Evolutionary conservation across 2,113 vertebrate genomes (phyloP).

Genomic region (Upupa epops): DNA sequence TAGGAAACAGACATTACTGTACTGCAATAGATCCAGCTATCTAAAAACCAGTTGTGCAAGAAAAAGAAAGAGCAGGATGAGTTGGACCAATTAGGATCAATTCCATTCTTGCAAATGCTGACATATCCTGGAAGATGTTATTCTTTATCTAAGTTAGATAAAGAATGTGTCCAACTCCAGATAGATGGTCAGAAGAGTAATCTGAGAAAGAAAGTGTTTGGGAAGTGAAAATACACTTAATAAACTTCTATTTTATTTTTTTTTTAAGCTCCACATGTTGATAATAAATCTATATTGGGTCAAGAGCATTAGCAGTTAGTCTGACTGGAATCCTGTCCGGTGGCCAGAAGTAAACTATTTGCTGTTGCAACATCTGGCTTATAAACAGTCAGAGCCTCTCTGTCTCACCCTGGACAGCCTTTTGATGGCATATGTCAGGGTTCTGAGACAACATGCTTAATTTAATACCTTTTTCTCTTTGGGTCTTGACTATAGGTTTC

Average conservation of each 20-base stretch:
- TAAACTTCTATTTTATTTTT: neutral
- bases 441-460: neutral
- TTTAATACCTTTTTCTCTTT: neutral
- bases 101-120: neutral
- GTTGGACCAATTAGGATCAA: neutral
- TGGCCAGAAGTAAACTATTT: neutral
- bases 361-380: neutral
- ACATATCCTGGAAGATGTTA: neutral
- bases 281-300: neutral
- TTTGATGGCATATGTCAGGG: neutral
- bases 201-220: neutral
- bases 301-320: neutral
- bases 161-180: neutral
- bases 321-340: neutral
- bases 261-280: neutral
- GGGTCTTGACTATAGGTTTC: neutral
- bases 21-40: neutral
- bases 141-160: neutral
- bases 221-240: neutral
- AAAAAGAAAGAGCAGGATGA: neutral
- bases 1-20: neutral
- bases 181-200: neutral
- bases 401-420: neutral
- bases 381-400: neutral
- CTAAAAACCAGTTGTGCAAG: neutral